phyloP scores from a whole-genome alignment of 2,888 invertebrate genomes.

The Lithophane semibrunnea region DNA sequence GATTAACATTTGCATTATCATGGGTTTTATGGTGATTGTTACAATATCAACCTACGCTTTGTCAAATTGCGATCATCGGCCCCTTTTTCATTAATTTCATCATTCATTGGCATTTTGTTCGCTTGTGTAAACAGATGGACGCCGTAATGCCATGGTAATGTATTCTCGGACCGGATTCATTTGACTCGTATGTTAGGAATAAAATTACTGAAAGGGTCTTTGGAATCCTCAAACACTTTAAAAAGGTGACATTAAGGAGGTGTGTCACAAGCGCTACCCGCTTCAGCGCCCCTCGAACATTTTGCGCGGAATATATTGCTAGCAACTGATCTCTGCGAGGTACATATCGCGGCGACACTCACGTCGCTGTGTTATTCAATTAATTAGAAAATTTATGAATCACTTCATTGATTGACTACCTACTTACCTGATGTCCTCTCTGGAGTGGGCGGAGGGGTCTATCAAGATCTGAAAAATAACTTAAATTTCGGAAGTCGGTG shows the following conservation, averaged over 20 bases:
- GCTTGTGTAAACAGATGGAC: not conserved
- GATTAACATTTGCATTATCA: too few relatives aligned
- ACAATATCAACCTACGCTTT: too few relatives aligned
- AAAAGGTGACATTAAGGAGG: slow-evolving; percentile 13
- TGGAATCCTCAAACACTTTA: slow-evolving; percentile 13
- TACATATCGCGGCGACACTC: not conserved
- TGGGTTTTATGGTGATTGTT: too few relatives aligned
- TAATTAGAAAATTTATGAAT: not conserved
- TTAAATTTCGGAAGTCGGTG: too few relatives aligned
- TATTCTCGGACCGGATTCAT: slow-evolving; percentile 45
- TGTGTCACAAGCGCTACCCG: not conserved
- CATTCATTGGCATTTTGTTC: too few relatives aligned
- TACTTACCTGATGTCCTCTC: not conserved
- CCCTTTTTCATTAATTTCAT: too few relatives aligned
- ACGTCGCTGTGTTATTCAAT: not conserved
- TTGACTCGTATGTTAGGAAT: slow-evolving; percentile 38
- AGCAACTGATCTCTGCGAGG: not conserved
- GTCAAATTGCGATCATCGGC: too few relatives aligned
- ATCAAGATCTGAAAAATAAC: not conserved
- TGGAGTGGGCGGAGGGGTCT: not conserved
- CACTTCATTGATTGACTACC: not conserved
- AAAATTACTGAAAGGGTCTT: slow-evolving; percentile 26
- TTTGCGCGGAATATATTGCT: not conserved
- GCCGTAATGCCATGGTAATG: slow-evolving; percentile 47
- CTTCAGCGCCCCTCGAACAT: not conserved